These are phyloP conservation scores for Micropoecilia bifurca DNA, from an alignment of 2,797 vertebrate species.

Conservation along the genomic window DNA sequence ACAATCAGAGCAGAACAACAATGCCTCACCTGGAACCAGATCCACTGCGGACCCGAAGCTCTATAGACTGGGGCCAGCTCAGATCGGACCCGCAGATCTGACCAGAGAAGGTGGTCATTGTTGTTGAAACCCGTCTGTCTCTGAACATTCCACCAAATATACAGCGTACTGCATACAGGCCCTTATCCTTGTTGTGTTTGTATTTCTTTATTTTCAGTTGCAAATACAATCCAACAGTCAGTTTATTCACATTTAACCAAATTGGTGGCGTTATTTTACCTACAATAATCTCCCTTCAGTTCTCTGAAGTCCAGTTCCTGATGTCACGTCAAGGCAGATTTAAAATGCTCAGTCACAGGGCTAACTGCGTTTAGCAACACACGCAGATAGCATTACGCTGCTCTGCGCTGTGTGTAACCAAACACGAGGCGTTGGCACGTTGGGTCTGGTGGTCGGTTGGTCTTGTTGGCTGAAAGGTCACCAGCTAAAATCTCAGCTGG, in stretches of 20 bases:
- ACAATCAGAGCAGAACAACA: slow-evolving; percentile 63
- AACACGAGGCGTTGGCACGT: not conserved
- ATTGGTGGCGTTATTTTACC: not conserved
- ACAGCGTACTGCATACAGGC: not conserved
- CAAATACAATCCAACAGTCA: not conserved
- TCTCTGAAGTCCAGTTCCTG: not conserved
- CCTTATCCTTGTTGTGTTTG: not conserved
- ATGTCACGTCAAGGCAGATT: not conserved
- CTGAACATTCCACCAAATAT: not conserved
- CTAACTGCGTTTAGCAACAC: not conserved
- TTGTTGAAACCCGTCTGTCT: not conserved
- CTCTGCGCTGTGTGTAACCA: not conserved
- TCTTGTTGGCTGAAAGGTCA: not conserved
- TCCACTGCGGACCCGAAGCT: slow-evolving; percentile 3
- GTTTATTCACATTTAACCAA: not conserved
- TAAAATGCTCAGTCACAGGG: not conserved
- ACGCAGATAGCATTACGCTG: not conserved
- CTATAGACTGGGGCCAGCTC: slow-evolving; percentile 6
- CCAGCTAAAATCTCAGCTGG: not conserved
- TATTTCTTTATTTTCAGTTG: not conserved
- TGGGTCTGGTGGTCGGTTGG: not conserved
- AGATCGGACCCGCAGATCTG: slow-evolving; percentile 10
- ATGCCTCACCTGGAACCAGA: slow-evolving; percentile 39
- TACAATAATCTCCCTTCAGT: too few relatives aligned
- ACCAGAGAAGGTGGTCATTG: slow-evolving; percentile 1